Evolutionary conservation across 2,797 vertebrate genomes (phyloP).

Genomic region (Spheniscus humboldti): DNA sequence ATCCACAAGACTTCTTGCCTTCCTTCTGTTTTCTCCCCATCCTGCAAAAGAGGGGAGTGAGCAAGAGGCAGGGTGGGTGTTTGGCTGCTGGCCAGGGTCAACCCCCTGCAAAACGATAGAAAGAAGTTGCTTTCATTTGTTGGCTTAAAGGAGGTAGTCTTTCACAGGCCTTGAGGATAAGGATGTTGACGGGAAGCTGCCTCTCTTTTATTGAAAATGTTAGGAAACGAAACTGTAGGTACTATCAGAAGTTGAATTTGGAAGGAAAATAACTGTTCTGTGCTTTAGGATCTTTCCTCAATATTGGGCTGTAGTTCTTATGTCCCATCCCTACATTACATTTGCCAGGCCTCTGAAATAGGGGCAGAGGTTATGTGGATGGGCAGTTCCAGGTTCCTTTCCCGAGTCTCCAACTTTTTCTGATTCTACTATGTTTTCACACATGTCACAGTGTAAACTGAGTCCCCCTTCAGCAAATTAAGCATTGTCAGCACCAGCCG

Average conservation of each 20-base stretch:
- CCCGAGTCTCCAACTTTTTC: not conserved
- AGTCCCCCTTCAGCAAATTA: not conserved
- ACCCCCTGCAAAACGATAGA: not conserved
- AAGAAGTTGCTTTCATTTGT: not conserved
- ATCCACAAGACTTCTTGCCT: fast-evolving
- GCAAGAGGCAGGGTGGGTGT: not conserved
- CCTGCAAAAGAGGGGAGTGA: not conserved
- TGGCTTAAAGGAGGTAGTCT: not conserved
- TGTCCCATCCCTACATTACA: not conserved
- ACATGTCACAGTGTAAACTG: not conserved
- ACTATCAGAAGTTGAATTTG: not conserved
- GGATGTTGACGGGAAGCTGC: not conserved
- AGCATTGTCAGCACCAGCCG: not conserved
- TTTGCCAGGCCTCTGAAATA: not conserved
- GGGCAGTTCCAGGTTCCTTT: not conserved
- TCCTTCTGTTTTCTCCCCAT: not conserved
- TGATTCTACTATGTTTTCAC: not conserved
- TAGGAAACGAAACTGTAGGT: not conserved
- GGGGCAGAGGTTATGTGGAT: not conserved
- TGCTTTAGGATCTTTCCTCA: not conserved
- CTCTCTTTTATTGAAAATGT: not conserved
- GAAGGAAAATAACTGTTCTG: not conserved
- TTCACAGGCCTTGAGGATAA: not conserved
- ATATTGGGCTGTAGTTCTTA: not conserved
- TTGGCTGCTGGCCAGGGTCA: not conserved